A percentile compares a stretch with the other conserved stretches of the same genome.
These are phyloP conservation scores for Trachymyrmex cornetzi DNA, from an alignment of 1,140 invertebrate species.

Conservation along the genomic window DNA sequence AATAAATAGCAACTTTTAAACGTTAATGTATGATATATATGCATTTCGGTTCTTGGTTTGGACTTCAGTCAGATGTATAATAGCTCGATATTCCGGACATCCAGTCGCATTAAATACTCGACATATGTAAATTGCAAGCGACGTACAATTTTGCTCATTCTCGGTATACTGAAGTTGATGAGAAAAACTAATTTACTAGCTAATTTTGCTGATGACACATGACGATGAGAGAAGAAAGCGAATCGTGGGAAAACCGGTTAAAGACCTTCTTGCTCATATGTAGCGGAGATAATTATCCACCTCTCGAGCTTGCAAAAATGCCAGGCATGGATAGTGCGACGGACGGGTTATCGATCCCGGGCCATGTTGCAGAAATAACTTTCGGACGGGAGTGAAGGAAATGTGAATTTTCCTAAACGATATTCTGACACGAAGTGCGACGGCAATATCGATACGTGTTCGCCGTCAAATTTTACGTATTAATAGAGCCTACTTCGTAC, in stretches of 20 bases:
- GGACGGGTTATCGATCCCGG: conserved; percentile 47
- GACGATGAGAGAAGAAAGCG: conserved; percentile 1
- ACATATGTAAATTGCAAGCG: background rate
- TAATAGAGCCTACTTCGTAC: conserved; percentile 48
- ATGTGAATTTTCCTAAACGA: conserved; percentile 46
- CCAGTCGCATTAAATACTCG: background rate
- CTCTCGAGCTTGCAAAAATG: conserved; percentile 40
- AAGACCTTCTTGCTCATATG: conserved; percentile 18
- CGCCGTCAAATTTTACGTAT: conserved; percentile 19
- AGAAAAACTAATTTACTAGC: conserved; percentile 20
- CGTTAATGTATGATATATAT: background rate
- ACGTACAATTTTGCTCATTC: background rate
- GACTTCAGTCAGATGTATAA: conserved; percentile 10
- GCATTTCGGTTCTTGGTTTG: background rate
- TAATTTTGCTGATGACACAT: conserved; percentile 16
- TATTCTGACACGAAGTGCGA: conserved; percentile 16
- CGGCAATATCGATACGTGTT: conserved; percentile 28
- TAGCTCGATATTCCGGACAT: background rate
- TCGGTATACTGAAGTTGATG: background rate
- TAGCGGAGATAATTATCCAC: conserved; percentile 53
- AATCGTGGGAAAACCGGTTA: background rate
- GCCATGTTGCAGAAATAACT: conserved; percentile 60
- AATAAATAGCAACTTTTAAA: background rate
- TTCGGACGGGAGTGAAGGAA: conserved; percentile 42
- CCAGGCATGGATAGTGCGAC: conserved; percentile 40